These are phyloP conservation scores for Aurelia sp. DNA, from an alignment of 30 jellyfish, hydroid and myxozoan genomes.

Conservation along the genomic window DNA sequence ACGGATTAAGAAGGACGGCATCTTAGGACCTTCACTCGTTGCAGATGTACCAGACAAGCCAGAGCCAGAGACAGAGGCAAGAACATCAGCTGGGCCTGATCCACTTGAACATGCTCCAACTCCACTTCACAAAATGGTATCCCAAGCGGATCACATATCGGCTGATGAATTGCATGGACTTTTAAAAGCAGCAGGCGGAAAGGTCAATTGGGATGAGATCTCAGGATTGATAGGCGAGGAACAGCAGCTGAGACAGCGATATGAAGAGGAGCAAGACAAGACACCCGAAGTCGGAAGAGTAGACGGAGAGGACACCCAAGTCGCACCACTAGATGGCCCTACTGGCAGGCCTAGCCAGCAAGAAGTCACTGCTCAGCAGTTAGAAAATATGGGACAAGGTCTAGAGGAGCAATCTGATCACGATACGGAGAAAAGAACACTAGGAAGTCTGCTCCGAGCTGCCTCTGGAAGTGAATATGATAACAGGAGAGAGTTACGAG, in stretches of 20 bases:
- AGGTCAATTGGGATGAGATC: slow-evolving; percentile 51
- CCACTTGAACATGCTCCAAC: slow-evolving; percentile 59
- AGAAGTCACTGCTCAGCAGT: slow-evolving; percentile 18
- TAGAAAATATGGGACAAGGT: slow-evolving; percentile 24
- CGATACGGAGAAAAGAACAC: slow-evolving; percentile 46
- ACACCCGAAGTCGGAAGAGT: slow-evolving; percentile 62
- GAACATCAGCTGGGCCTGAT: slow-evolving; percentile 52
- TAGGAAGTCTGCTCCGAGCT: slow-evolving; percentile 6
- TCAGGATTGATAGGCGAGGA: slow-evolving; percentile 55
- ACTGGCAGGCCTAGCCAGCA: slow-evolving; percentile 19
- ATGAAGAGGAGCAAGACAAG: slow-evolving; percentile 18
- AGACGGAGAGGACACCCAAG: slow-evolving; percentile 43
- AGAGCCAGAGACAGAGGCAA: slow-evolving; percentile 35
- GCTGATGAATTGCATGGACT: slow-evolving; percentile 32
- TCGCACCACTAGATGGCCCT: slow-evolving; percentile 1
- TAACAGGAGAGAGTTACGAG: slow-evolving; percentile 25
- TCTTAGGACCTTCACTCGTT: slow-evolving; percentile 18
- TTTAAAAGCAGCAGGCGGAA: slow-evolving; percentile 21
- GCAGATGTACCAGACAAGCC: slow-evolving; percentile 46
- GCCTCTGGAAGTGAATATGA: slow-evolving; percentile 24
- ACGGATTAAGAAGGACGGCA: slow-evolving; percentile 40
- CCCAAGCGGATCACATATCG: slow-evolving; percentile 54
- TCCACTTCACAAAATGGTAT: slow-evolving; percentile 48
- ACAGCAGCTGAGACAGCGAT: slow-evolving; percentile 20
- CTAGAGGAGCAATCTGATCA: slow-evolving; percentile 14